Evolutionary conservation across 2,113 vertebrate genomes (phyloP).

Genomic region (Glareola pratincola): DNA sequence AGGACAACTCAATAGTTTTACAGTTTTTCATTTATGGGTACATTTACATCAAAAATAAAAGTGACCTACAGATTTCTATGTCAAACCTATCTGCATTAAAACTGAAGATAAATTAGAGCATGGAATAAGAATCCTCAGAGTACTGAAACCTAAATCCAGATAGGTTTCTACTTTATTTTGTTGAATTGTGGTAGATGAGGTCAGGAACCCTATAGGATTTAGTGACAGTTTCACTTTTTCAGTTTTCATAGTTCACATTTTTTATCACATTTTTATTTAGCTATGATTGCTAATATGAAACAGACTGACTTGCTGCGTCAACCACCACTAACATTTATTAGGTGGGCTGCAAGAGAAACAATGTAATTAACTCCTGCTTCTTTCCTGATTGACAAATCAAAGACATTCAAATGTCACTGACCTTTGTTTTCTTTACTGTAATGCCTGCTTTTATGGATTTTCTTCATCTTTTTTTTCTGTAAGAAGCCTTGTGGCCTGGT

Average conservation of each 20-base stretch:
- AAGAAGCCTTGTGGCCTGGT: background rate
- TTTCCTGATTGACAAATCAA: background rate
- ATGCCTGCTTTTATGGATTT: background rate
- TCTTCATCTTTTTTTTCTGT: background rate
- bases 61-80: background rate
- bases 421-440: background rate
- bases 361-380: background rate
- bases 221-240: background rate
- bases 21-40: background rate
- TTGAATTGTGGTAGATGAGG: background rate
- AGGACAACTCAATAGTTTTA: background rate
- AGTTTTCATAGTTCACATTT: background rate
- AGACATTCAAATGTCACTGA: background rate
- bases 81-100: background rate
- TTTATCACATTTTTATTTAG: background rate
- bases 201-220: background rate
- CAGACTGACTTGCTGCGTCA: fast-evolving
- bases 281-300: fast-evolving
- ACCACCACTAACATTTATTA: background rate
- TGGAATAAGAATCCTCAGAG: background rate
- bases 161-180: background rate
- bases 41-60: background rate
- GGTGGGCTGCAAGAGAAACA: background rate
- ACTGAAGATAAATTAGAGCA: background rate
- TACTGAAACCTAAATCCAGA: background rate